Evolutionary conservation across 2,888 invertebrate species (phyloP).

Genomic region (Aquatica leii): DNA sequence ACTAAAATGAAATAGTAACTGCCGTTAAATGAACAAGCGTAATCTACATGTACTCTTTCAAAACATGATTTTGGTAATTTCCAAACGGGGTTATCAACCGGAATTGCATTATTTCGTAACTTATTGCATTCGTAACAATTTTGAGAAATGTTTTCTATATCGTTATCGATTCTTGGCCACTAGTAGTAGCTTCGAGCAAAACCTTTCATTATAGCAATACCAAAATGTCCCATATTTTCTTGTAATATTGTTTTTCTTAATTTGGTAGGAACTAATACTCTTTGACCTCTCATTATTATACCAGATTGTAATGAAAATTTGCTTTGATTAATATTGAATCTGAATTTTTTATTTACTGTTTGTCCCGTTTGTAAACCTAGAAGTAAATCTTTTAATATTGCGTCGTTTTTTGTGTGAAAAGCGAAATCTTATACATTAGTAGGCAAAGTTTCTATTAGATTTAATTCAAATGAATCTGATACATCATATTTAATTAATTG

Average conservation of each 20-base stretch:
- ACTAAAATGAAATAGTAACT: constrained; percentile 2
- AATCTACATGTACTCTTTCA: constrained; percentile 6
- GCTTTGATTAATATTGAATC: neutral
- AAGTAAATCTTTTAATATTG: no score
- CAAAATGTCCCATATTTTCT: constrained; percentile 21
- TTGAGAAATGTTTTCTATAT: neutral
- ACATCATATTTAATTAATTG: no score
- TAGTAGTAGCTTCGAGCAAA: neutral
- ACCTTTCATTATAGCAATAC: constrained; percentile 3
- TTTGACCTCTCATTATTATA: constrained; percentile 31
- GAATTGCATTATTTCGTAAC: constrained; percentile 10
- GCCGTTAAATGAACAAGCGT: neutral
- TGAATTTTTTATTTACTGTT: neutral
- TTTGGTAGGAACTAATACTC: constrained; percentile 20
- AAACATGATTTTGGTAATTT: neutral
- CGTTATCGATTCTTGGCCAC: constrained; percentile 6
- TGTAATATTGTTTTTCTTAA: constrained; percentile 31
- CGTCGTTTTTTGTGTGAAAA: no score
- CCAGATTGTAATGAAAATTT: neutral
- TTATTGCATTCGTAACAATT: neutral
- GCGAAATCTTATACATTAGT: no score
- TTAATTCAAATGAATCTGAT: no score
- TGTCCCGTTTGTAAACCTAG: no score
- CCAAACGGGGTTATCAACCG: neutral
- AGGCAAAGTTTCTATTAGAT: no score